Conservation (phyloP, 1,140 invertebrate species). For the Rhyzopertha dominica region DNA sequence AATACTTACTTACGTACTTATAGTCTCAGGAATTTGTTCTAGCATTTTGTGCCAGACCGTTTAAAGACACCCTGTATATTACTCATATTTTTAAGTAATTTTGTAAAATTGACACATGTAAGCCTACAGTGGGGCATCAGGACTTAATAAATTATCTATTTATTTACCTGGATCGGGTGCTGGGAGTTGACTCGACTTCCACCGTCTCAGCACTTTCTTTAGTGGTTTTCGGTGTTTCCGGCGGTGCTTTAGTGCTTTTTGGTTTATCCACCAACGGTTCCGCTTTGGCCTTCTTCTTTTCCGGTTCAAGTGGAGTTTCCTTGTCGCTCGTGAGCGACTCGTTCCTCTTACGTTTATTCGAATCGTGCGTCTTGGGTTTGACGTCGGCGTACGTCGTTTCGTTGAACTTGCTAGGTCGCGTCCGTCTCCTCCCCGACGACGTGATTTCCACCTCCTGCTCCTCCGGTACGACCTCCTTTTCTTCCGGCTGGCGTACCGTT, state of each 20-base stretch:
- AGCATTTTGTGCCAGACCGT: too few species aligned
- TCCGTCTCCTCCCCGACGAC: conserved; percentile 54
- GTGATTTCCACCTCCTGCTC: conserved; percentile 50
- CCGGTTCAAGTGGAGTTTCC: conserved; percentile 20
- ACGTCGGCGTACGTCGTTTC: conserved; percentile 50
- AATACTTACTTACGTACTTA: too few species aligned
- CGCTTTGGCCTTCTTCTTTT: conserved; percentile 27
- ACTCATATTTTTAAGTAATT: too few species aligned
- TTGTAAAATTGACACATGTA: too few species aligned
- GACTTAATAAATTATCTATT: too few species aligned
- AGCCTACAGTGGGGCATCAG: too few species aligned
- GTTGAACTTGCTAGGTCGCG: conserved; percentile 55
- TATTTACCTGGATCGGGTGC: too few species aligned
- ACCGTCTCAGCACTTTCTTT: conserved; percentile 41
- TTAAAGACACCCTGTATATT: too few species aligned
- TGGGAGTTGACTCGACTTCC: too few species aligned
- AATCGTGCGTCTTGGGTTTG: conserved; percentile 27
- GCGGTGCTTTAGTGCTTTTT: conserved; percentile 14
- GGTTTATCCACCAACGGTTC: conserved; percentile 9
- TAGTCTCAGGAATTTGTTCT: too few species aligned
- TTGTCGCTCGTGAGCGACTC: conserved; percentile 22
- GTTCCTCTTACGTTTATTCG: conserved; percentile 36
- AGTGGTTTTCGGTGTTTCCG: conserved; percentile 22
- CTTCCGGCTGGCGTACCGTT: conserved; percentile 30
- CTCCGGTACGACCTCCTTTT: conserved; percentile 16